Percentiles rank a stretch among this genome's conserved stretches.
phyloP scores from a whole-genome alignment of 2,113 vertebrate genomes.

The Embiotoca jacksoni region DNA sequence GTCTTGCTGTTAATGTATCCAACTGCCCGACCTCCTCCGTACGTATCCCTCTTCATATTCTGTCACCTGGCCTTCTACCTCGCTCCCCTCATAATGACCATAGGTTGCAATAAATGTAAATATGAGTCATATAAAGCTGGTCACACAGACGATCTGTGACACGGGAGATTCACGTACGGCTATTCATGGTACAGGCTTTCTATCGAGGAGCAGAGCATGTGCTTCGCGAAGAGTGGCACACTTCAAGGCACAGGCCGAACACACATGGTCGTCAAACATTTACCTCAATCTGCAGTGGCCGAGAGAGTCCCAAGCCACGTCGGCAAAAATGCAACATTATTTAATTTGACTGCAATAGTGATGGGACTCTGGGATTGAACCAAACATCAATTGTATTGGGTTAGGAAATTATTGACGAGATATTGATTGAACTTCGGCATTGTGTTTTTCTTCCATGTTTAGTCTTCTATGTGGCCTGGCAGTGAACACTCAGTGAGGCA shows the following conservation, averaged over 20 bases:
- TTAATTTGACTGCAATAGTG: conserved; percentile 60
- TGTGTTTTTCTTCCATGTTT: conserved; percentile 41
- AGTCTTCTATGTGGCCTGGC: conserved; percentile 35
- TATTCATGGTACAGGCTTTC: not conserved
- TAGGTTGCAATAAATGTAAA: no score
- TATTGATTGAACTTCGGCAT: conserved; percentile 52
- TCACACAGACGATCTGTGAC: not conserved
- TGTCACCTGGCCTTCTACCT: no score
- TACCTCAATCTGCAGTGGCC: conserved; percentile 49
- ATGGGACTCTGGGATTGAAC: conserved; percentile 43
- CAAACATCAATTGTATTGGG: conserved; percentile 45
- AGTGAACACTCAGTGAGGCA: conserved; percentile 4
- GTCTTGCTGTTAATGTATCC: no score
- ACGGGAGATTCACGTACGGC: conserved; percentile 7
- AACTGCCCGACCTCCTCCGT: no score
- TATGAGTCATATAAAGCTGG: no score
- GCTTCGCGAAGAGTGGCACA: conserved; percentile 28
- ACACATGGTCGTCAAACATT: conserved; percentile 72
- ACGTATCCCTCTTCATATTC: no score
- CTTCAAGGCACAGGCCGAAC: conserved; percentile 21
- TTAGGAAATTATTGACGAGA: conserved; percentile 63
- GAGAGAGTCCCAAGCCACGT: not conserved
- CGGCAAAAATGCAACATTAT: conserved; percentile 55
- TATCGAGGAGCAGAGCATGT: conserved; percentile 12
- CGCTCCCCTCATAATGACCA: no score